Percentiles rank a stretch among this genome's conserved stretches.
phyloP scores from a whole-genome alignment of 2,113 vertebrate genomes.

The Hemiprocne comata region DNA sequence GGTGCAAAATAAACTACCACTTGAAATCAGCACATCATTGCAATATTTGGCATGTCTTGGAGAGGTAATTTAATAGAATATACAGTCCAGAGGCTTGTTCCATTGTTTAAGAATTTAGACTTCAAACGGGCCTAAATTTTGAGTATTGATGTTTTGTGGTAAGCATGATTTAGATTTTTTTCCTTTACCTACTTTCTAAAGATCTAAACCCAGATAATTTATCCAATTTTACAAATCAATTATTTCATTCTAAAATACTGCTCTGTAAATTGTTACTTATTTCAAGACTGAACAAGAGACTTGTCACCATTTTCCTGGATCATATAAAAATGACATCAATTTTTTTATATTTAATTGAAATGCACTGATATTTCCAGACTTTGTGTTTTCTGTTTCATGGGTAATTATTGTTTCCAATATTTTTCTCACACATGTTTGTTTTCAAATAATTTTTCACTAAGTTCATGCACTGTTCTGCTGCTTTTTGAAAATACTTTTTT shows the following conservation, averaged over 20 bases:
- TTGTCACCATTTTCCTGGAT: neutral
- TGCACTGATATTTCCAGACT: neutral
- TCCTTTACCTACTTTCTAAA: neutral
- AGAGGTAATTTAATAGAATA: neutral
- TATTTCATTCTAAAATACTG: neutral
- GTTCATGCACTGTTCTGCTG: neutral
- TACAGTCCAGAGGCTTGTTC: neutral
- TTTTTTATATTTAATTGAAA: neutral
- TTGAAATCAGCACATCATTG: neutral
- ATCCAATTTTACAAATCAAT: neutral
- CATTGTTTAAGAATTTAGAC: neutral
- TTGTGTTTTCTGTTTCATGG: neutral
- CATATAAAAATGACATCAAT: conserved; percentile 3
- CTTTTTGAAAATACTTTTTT: neutral
- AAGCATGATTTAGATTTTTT: neutral
- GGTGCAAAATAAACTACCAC: neutral
- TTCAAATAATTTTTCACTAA: neutral
- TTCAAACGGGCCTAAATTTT: neutral
- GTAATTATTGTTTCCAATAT: neutral
- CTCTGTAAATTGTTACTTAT: neutral
- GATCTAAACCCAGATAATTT: neutral
- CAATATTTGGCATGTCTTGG: neutral
- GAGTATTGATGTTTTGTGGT: neutral
- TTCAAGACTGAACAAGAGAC: neutral
- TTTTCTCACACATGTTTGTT: neutral